Evolutionary conservation across 1,140 invertebrate genomes (phyloP), one percentile per base, ranked within the genome.

Genomic region (Varroa destructor): DNA sequence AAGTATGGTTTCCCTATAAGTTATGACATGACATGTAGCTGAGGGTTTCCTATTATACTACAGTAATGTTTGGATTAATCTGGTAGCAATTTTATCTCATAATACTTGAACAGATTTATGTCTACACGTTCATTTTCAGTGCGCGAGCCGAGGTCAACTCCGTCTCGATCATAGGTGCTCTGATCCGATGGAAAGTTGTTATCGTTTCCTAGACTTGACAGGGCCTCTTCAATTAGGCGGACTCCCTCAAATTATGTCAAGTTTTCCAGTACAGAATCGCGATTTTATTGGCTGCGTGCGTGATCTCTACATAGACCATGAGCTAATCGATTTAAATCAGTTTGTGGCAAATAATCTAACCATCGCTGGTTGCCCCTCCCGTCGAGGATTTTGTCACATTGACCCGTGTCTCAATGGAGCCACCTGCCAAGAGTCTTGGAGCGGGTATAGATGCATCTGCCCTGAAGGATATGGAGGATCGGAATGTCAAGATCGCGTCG

Each of bases 181-280:
- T 8, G 85, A 88, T 71, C 83, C 90, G 12, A 92, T 91, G 0
- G 91, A 95, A 79, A 89, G 88, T 5, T 99, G 96, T 77, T 90
- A 96, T 78, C 85, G 94, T 58, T 94, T 96, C 77, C 79, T 99
- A 37, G 96, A 99, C 79, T 80, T 99, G 2, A 96, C 92, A 0
- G 93, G 94, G 1, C 94, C 95, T 0, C 79, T 99, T 6, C 93
- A 97, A 79, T 81, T 99, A 36, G 96, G 96, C 1, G 94, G 94
- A 0, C 79, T 97, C 2, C 93, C 94, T 0, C 82, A 87, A 5
- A 86, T 91, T 10, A 88, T 88, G 0, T 81, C 79, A 43, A 77
- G 78, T 42, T 93, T 91, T 76, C 90, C 90, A 77, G 79, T 93
- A 1, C 82, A 86, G 64, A 90, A 88, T 77, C 87, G 87, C 56